These are phyloP conservation scores for Plectus sambesii DNA, from an alignment of 1,140 invertebrate genomes.

Conservation along the genomic window DNA sequence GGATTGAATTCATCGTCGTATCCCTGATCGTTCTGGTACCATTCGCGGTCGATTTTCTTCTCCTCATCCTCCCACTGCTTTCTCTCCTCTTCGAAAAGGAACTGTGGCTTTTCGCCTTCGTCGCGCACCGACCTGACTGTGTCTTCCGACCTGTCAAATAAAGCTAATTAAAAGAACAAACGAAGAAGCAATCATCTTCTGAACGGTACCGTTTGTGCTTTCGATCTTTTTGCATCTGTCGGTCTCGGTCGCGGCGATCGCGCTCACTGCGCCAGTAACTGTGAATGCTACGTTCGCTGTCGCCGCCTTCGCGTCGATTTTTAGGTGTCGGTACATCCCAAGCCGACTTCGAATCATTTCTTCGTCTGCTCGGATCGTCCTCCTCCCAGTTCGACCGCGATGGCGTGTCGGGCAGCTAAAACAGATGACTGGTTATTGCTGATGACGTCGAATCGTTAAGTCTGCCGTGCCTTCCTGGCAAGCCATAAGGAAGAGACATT, in stretches of 20 bases:
- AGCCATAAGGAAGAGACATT: too few relatives aligned
- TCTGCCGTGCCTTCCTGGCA: conserved; percentile 34
- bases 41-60: conserved; percentile 78
- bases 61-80: conserved; percentile 84
- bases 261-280: conserved; percentile 35
- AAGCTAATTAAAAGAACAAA: too few relatives aligned
- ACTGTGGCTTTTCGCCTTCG: conserved; percentile 18
- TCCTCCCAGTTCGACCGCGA: conserved; percentile 73
- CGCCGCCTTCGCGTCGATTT: conserved; percentile 16
- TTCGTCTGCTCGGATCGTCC: conserved; percentile 51
- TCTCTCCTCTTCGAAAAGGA: conserved; percentile 55
- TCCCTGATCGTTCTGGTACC: conserved; percentile 88
- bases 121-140: conserved; percentile 3
- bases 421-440: conserved; percentile 64
- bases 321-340: conserved; percentile 85
- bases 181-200: conserved; percentile 7
- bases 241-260: conserved; percentile 26
- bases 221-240: conserved; percentile 48
- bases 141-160: conserved; percentile 5
- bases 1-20: conserved; percentile 85
- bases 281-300: conserved; percentile 21
- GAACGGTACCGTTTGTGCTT: conserved; percentile 8
- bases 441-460: conserved; percentile 46
- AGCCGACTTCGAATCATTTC: conserved; percentile 55
- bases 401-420: conserved; percentile 52